A percentile compares a stretch with the other conserved stretches of the same genome.
phyloP scores from a whole-genome alignment of 2,888 invertebrate species.

The Mimumesa dahlbomi region DNA sequence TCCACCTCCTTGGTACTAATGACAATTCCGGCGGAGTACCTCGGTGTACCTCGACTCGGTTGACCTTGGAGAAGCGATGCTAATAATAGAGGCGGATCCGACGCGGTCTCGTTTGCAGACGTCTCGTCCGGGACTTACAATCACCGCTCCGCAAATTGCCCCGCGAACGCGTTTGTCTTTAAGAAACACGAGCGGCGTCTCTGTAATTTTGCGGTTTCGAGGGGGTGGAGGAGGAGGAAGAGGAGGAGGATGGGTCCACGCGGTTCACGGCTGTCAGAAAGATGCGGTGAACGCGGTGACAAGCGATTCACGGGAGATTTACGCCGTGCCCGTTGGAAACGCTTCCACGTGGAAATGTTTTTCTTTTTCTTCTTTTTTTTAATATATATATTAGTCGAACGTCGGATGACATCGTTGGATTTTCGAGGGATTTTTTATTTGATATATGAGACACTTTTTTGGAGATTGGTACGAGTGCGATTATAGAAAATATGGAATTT shows the following conservation, averaged over 20 bases:
- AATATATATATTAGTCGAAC: too few relatives aligned
- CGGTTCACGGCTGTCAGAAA: constrained; percentile 21
- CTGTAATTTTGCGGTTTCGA: constrained; percentile 49
- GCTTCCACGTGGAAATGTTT: constrained; percentile 15
- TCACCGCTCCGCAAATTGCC: constrained; percentile 57
- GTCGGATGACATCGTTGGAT: too few relatives aligned
- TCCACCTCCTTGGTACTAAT: constrained; percentile 22
- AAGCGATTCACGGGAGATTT: constrained; percentile 20
- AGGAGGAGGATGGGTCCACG: background rate
- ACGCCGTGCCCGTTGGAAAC: constrained; percentile 15
- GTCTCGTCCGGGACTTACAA: constrained; percentile 41
- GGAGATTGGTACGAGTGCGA: too few relatives aligned
- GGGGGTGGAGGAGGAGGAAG: constrained; percentile 13
- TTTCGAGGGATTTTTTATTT: too few relatives aligned
- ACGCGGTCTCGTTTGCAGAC: constrained; percentile 45
- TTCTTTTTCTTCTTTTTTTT: too few relatives aligned
- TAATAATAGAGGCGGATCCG: constrained; percentile 45
- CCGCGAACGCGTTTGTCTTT: constrained; percentile 33
- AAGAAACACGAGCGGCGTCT: constrained; percentile 2
- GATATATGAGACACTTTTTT: too few relatives aligned
- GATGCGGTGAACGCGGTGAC: constrained; percentile 3
- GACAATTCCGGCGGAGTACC: constrained; percentile 30
- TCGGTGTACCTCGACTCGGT: constrained; percentile 10
- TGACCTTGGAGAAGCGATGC: constrained; percentile 33
- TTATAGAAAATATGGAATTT: too few relatives aligned